A percentile compares a stretch with the other conserved stretches of the same genome.
phyloP scores from a whole-genome alignment of 2,113 vertebrate species.

The Upupa epops region DNA sequence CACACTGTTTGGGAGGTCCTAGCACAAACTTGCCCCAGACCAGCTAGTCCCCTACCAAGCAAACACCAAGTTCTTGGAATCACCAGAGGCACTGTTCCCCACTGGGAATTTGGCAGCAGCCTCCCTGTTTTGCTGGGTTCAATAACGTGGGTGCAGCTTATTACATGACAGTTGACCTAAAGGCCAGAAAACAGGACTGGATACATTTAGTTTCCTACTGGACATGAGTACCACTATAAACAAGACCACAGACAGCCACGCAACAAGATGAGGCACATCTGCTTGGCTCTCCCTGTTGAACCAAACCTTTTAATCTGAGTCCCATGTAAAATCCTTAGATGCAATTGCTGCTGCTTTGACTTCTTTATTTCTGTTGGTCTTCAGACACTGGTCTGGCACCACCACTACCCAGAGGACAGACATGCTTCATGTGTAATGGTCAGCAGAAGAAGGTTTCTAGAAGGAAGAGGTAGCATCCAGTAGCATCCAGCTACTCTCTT shows the following conservation, averaged over 20 bases:
- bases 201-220: slow-evolving; percentile 6
- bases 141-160: background rate
- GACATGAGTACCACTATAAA: background rate
- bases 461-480: background rate
- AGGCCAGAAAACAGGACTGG: background rate
- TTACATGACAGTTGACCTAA: background rate
- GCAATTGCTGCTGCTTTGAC: background rate
- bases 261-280: background rate
- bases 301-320: background rate
- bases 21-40: background rate
- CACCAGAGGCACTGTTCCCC: background rate
- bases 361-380: background rate
- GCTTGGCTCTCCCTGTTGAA: background rate
- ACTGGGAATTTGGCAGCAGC: background rate
- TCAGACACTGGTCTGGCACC: background rate
- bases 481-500: background rate
- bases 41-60: background rate
- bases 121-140: background rate
- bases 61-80: background rate
- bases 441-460: background rate
- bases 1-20: background rate
- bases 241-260: background rate
- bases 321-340: background rate
- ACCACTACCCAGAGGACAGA: background rate
- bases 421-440: background rate